Conservation (phyloP, 2,888 invertebrate species). For the Trichacis sp. region DNA sequence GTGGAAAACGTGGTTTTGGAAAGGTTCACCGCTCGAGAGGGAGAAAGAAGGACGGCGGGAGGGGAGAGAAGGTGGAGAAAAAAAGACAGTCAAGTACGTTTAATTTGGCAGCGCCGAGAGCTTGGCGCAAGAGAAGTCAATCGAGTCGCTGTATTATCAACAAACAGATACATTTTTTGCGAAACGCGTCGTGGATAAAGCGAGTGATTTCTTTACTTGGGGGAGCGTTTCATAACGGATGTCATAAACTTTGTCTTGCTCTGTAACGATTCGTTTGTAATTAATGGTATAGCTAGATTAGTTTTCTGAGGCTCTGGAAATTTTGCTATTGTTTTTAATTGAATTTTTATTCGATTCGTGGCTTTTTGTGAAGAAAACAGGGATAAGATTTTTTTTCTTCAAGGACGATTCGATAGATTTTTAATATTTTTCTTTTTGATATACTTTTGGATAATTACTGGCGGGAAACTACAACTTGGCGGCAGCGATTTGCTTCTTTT, state of each 20-base stretch:
- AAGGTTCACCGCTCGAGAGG: background rate
- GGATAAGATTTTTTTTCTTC: too few species aligned
- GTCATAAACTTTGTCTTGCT: background rate
- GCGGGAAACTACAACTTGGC: too few species aligned
- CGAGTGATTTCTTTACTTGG: background rate
- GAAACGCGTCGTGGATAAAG: slow-evolving; percentile 2
- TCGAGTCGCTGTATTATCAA: background rate
- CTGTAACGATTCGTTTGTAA: too few species aligned
- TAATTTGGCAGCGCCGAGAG: background rate
- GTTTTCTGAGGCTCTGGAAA: too few species aligned
- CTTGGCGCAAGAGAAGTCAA: background rate
- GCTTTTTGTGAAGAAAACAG: too few species aligned
- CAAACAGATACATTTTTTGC: slow-evolving; percentile 3
- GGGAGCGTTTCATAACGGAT: slow-evolving; percentile 4
- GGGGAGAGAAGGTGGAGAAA: slow-evolving; percentile 2
- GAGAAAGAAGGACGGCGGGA: background rate
- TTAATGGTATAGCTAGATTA: too few species aligned
- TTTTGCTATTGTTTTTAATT: too few species aligned
- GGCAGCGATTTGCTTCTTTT: too few species aligned
- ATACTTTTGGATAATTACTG: too few species aligned
- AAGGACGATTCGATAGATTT: too few species aligned
- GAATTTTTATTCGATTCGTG: too few species aligned
- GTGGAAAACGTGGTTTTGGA: background rate
- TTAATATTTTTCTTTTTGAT: too few species aligned
- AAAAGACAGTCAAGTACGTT: slow-evolving; percentile 3